Evolutionary conservation across 2,797 vertebrate genomes (phyloP), one percentile per base, ranked within the genome.

Genomic region (Philypnodon macrostomus): DNA sequence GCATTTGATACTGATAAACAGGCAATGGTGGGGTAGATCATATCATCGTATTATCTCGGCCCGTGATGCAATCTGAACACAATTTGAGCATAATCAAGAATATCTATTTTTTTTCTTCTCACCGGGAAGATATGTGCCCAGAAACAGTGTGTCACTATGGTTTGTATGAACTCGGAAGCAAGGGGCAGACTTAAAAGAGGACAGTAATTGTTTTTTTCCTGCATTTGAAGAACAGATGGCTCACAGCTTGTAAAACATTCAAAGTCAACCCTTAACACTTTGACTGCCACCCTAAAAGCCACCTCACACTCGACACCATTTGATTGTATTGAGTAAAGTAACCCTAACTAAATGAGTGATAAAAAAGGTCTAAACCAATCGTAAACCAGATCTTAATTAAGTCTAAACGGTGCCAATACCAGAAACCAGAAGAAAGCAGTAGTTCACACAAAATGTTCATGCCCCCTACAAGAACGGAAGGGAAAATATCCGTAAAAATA

Each of bases 1-100:
- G 47, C 70, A 81, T 67, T 69, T 67, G 72, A 85, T 84, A 72
- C 77, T 68, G 85, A 85, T 71, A 73, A 82, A 75, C 36, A 34
- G 44, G 54, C 30, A 53, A 60, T 45, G 75, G 71, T 50, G 56
- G 64, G 49, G 40, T 37, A 38, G 58, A 80, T 77, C 70, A 73
- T n/a, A n/a, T n/a, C n/a, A 69, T 80, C 67, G 39, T 47, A 58
- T 75, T 76, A 73, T 82, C 74, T 67, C n/a, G n/a, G n/a, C 42
- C 53, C 38, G 47, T 60, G 73, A 80, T 79, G 63, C 36, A 61
- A 72, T 63, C 64, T 66, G 48, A 44, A 44, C 42, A 53, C n/a
- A n/a, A n/a, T n/a, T n/a, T 60, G 48, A 63, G 65, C 50, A 19
- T 12, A 31, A 67, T 77, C 59, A 50, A 47, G 54, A 45, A 13